These are phyloP conservation scores for Halcyon leucocephala DNA, from an alignment of 2,797 vertebrate species.

Conservation along the genomic window DNA sequence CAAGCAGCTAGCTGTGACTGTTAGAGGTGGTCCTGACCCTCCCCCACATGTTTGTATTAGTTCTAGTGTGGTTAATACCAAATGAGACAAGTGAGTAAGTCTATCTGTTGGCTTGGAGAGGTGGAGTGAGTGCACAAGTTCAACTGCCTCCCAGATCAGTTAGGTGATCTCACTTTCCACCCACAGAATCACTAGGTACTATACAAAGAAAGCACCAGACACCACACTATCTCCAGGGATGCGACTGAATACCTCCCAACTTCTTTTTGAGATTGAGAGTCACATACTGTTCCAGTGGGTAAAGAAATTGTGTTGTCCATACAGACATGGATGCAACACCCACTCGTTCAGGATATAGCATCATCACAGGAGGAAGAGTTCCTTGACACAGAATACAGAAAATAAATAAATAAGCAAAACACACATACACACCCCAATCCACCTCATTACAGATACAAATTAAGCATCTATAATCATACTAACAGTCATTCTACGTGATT, in stretches of 20 bases:
- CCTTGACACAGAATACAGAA: neutral
- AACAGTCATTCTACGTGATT: neutral
- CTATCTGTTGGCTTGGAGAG: neutral
- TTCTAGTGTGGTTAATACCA: neutral
- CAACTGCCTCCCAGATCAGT: neutral
- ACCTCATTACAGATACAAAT: neutral
- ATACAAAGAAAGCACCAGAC: neutral
- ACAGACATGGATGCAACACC: neutral
- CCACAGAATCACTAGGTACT: neutral
- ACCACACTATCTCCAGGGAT: neutral
- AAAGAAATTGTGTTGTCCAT: neutral
- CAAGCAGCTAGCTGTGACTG: neutral
- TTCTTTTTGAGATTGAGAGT: neutral
- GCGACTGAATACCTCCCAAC: neutral
- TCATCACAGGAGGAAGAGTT: neutral
- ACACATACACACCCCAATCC: neutral
- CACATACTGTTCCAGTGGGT: fast-evolving
- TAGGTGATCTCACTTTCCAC: neutral
- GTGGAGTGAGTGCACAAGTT: neutral
- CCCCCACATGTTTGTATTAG: neutral
- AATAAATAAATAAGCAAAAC: neutral
- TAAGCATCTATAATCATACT: neutral
- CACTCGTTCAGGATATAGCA: neutral
- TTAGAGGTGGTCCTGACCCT: neutral
- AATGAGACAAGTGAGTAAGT: neutral